A percentile compares a stretch with the other conserved stretches of the same genome.
Evolutionary conservation across 2,888 invertebrate genomes (phyloP).

Genomic region (Drosophila nr. perissopoda): DNA sequence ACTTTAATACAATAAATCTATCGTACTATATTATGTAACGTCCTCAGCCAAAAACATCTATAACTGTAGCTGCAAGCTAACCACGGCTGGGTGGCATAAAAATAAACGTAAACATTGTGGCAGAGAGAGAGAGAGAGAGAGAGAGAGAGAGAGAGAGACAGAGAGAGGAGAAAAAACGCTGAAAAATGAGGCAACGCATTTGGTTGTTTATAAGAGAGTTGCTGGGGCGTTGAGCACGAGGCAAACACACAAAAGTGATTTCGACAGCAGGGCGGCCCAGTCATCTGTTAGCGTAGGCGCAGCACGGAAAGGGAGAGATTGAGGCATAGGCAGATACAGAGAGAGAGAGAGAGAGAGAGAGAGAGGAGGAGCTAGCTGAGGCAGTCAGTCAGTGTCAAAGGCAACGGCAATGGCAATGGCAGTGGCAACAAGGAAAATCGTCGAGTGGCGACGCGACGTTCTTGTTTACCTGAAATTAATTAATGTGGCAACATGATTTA

Average conservation of each 20-base stretch:
- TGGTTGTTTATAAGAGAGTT: constrained; percentile 24
- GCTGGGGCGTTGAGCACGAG: constrained; percentile 48
- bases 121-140: neutral
- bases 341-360: neutral
- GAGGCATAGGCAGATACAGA: neutral
- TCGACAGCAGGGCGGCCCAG: constrained; percentile 61
- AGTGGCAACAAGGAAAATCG: constrained; percentile 31
- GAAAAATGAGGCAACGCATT: constrained; percentile 59
- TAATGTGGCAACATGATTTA: constrained; percentile 80
- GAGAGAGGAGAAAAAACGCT: constrained; percentile 13
- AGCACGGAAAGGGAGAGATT: neutral
- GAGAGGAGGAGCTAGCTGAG: neutral
- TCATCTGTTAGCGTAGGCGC: constrained; percentile 44
- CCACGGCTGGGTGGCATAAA: neutral
- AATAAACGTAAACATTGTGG: constrained; percentile 13
- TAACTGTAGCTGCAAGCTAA: neutral
- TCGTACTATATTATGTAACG: neutral
- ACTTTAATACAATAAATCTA: neutral
- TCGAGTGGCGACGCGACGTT: constrained; percentile 46
- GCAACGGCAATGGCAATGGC: constrained; percentile 30
- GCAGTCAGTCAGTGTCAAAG: constrained; percentile 41
- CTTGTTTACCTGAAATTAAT: constrained; percentile 76
- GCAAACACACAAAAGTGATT: constrained; percentile 78
- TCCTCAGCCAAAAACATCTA: neutral
- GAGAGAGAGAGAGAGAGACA: constrained; percentile 2